Evolutionary conservation across 2,113 vertebrate genomes (phyloP).

Genomic region (Oncorhynchus keta): DNA sequence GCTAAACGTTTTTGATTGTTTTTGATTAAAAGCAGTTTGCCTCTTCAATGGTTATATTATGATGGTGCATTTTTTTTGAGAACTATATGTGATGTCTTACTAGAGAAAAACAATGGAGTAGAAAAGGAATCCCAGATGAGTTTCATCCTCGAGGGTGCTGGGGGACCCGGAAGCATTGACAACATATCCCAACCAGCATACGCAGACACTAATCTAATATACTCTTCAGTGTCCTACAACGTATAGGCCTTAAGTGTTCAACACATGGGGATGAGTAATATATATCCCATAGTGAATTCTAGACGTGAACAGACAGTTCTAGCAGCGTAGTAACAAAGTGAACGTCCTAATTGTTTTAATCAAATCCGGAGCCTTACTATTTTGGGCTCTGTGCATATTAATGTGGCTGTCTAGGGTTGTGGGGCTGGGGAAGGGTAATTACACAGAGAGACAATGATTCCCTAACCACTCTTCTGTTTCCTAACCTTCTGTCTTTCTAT

Average conservation of each 20-base stretch:
- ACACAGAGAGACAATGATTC: slow-evolving; percentile 74
- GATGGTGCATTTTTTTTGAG: not conserved
- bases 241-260: not conserved
- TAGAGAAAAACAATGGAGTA: too few species aligned
- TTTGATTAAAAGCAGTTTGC: not conserved
- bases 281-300: slow-evolving; percentile 2
- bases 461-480: slow-evolving; percentile 74
- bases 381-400: slow-evolving; percentile 73
- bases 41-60: not conserved
- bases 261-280: not conserved
- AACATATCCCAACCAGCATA: not conserved
- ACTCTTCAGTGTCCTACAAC: not conserved
- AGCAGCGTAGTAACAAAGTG: slow-evolving; percentile 61
- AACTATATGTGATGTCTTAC: not conserved
- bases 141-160: too few species aligned
- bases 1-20: not conserved
- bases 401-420: slow-evolving; percentile 68
- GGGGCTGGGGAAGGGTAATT: slow-evolving; percentile 73
- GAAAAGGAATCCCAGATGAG: too few species aligned
- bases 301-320: slow-evolving; percentile 62
- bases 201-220: not conserved
- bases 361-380: slow-evolving; percentile 71
- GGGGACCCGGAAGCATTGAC: not conserved
- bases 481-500: slow-evolving; percentile 74
- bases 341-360: slow-evolving; percentile 73